Conservation (phyloP, 2,888 invertebrate species). For the Drosophila tripunctata region DNA sequence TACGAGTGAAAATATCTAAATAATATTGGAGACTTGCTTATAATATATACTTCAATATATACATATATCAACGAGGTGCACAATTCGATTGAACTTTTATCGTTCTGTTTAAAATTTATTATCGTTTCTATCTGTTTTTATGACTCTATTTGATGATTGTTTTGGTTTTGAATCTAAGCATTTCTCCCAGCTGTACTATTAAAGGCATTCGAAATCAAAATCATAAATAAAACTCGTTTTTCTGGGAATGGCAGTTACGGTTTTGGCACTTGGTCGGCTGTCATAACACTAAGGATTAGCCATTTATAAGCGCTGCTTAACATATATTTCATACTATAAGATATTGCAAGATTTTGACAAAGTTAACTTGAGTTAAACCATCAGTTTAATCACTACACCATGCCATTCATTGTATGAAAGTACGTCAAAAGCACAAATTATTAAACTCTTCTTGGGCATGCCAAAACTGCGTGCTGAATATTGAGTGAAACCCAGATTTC, state of each 20-base stretch:
- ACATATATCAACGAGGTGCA: constrained; percentile 36
- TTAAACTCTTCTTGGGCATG: constrained; percentile 50
- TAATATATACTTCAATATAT: constrained; percentile 10
- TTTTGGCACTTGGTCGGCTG: constrained; percentile 24
- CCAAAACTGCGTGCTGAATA: constrained; percentile 51
- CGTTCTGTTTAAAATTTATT: constrained; percentile 71
- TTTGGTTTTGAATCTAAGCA: constrained; percentile 62
- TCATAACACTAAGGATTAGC: constrained; percentile 24
- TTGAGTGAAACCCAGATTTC: constrained; percentile 71
- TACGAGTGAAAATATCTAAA: constrained; percentile 20
- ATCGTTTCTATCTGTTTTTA: constrained; percentile 77
- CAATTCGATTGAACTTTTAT: constrained; percentile 61
- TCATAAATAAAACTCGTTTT: constrained; percentile 63
- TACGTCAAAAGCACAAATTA: constrained; percentile 19
- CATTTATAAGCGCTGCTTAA: constrained; percentile 31
- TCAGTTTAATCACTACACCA: constrained; percentile 43
- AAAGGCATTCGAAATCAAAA: constrained; percentile 38
- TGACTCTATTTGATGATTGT: constrained; percentile 78
- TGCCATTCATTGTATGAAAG: constrained; percentile 35
- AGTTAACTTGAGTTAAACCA: constrained; percentile 43
- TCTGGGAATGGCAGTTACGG: constrained; percentile 49
- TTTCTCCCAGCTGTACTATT: constrained; percentile 18
- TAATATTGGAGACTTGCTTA: constrained; percentile 33
- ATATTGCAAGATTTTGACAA: background rate
- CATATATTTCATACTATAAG: background rate